Evolutionary conservation across 2,113 vertebrate genomes (phyloP), one percentile per base, ranked within the genome.

Genomic region (Pipra filicauda): DNA sequence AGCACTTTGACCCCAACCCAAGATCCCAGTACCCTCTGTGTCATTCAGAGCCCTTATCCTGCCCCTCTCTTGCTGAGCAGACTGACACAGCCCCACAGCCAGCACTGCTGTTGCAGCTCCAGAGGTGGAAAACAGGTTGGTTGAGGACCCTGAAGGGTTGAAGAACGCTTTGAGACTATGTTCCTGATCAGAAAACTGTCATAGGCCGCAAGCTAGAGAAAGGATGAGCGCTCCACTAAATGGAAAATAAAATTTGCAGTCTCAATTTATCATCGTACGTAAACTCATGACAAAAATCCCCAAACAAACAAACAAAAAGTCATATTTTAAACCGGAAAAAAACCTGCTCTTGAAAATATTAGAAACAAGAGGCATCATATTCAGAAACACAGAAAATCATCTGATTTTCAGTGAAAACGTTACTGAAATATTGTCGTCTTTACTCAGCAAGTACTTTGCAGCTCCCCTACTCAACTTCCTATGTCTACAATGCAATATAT

Each of bases 301-400:
- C 4, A 65, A 65, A 6, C 8, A 75, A 35, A 78, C 22, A 43
- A 15, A 1, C 9, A 12, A 77, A 28, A 59, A 26, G 13, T 12
- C 3, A 39, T 3, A 18, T 27, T 93, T 74, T 41, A 37, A 66
- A 33, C 2, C 24, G 18, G 16, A 4, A 28, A 54, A 78, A 52
- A 22, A 2, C 1, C 2, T 4, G 28, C 54, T 12, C 0, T 17
- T 12, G 19, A 35, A 39, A 85, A 17, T 52, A 51, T 55, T 35
- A 55, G 54, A 78, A 73, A 61, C 5, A 20, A n/a, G 6, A 70
- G 13, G 11, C 16, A 39, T 33, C 11, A 28, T 31, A 35, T 70
- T 30, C n/a, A 91, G 51, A 80, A 94, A 73, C 4, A 5, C 17
- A 59, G 33, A 15, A 81, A 71, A 22, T 6, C 6, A 8, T 30